Evolutionary conservation across 2,797 vertebrate genomes (phyloP).

Genomic region (Yasuhikotakia modesta): DNA sequence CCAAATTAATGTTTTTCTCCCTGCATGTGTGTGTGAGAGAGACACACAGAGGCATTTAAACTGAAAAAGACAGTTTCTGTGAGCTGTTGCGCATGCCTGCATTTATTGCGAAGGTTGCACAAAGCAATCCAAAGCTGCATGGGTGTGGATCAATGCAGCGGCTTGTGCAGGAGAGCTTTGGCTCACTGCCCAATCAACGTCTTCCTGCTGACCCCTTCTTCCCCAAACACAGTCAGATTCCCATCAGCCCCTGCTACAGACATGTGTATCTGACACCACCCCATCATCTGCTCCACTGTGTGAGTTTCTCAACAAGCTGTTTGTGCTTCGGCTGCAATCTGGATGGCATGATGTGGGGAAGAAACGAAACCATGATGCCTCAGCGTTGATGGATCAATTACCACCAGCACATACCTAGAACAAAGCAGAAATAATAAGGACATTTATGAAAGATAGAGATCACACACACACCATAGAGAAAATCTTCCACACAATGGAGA

Average conservation of each 20-base stretch:
- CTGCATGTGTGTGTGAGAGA: background rate
- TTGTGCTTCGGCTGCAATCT: conserved; percentile 56
- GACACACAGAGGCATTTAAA: background rate
- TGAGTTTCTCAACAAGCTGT: conserved; percentile 61
- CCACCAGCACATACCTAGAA: background rate
- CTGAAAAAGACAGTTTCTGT: conserved; percentile 1
- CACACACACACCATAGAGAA: background rate
- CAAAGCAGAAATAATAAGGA: background rate
- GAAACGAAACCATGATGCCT: conserved; percentile 45
- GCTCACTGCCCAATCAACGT: conserved; percentile 55
- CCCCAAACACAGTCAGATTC: conserved; percentile 37
- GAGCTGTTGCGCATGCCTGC: conserved; percentile 49
- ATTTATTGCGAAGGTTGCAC: conserved; percentile 73
- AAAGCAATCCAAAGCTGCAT: conserved; percentile 62
- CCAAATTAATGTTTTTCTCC: background rate
- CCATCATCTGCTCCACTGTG: conserved; percentile 50
- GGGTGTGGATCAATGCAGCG: conserved; percentile 64
- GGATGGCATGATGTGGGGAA: conserved; percentile 53
- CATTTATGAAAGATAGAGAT: background rate
- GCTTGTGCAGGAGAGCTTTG: conserved; percentile 34
- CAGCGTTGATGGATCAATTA: conserved; percentile 57
- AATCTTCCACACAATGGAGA: background rate
- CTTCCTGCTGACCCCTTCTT: conserved; percentile 49
- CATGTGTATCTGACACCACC: conserved; percentile 43
- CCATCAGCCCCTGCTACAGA: conserved; percentile 45